phyloP scores from a whole-genome alignment of 1,140 invertebrate species.

The Drosophila suzukii region DNA sequence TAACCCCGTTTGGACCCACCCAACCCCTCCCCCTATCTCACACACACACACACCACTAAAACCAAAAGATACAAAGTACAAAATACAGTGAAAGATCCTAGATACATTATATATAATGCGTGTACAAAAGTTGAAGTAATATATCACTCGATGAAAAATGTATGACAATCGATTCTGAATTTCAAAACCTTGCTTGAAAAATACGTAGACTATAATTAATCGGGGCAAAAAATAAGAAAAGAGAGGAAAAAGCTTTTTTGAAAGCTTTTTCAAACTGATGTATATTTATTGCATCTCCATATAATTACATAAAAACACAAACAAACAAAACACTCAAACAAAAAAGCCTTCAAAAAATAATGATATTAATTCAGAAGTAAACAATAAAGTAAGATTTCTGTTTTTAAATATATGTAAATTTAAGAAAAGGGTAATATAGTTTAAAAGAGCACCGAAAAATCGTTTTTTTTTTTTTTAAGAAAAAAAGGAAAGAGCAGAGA shows the following conservation, averaged over 20 bases:
- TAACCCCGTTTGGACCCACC: slow-evolving; percentile 45
- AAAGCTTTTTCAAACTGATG: slow-evolving; percentile 6
- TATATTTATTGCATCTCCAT: neutral
- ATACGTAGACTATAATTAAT: neutral
- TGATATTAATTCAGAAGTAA: too few relatives aligned
- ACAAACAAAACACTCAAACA: neutral
- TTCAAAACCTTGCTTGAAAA: neutral
- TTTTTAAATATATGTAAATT: neutral
- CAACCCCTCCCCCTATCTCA: neutral
- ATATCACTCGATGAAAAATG: slow-evolving; percentile 10
- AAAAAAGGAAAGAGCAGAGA: slow-evolving; percentile 10
- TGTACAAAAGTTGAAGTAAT: slow-evolving; percentile 70
- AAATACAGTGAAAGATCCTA: slow-evolving; percentile 60
- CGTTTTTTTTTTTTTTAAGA: neutral
- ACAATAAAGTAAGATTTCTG: neutral
- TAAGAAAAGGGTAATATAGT: neutral
- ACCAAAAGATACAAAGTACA: slow-evolving; percentile 16
- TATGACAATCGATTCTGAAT: slow-evolving; percentile 8
- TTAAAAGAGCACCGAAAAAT: slow-evolving; percentile 13
- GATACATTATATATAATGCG: slow-evolving; percentile 84
- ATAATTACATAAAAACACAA: slow-evolving; percentile 3
- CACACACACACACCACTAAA: slow-evolving; percentile 15
- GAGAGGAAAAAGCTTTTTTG: neutral
- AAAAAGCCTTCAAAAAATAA: neutral
- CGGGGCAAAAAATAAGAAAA: neutral